These are phyloP conservation scores for Myrmophylax atrothorax DNA, from an alignment of 2,113 vertebrate genomes.

Conservation along the genomic window DNA sequence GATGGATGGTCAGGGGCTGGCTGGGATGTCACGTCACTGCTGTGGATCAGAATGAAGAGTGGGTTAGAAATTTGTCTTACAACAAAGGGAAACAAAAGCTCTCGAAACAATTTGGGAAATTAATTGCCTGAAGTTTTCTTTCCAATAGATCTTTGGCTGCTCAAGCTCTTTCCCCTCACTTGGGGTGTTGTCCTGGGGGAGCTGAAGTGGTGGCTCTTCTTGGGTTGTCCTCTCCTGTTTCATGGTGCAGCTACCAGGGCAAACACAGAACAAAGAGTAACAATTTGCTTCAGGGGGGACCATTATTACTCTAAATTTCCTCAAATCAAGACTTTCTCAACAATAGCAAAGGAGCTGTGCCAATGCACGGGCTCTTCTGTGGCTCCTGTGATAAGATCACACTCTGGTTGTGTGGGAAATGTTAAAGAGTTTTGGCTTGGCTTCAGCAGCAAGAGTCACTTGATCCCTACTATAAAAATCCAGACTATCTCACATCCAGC, in stretches of 20 bases:
- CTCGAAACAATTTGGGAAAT: background rate
- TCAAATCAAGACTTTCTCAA: background rate
- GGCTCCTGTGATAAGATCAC: conserved; percentile 9
- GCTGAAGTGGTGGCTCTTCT: background rate
- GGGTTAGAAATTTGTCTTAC: background rate
- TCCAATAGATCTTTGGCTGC: background rate
- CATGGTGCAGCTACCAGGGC: background rate
- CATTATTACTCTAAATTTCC: background rate
- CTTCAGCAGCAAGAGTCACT: background rate
- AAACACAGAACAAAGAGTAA: background rate
- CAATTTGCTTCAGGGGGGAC: background rate
- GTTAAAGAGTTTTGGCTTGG: background rate
- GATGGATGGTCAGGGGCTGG: background rate
- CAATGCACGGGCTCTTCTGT: background rate
- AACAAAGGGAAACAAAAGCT: background rate
- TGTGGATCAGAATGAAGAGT: background rate
- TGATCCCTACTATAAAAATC: rapidly evolving
- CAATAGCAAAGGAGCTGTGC: conserved; percentile 1
- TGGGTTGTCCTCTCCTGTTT: background rate
- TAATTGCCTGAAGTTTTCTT: background rate
- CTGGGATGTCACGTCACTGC: background rate
- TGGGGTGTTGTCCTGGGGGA: background rate
- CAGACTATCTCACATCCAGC: background rate
- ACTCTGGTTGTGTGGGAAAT: background rate
- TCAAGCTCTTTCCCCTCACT: background rate